Evolutionary conservation across 2,113 vertebrate genomes (phyloP), one percentile per base, ranked within the genome.

Genomic region (Eidolon helvum): DNA sequence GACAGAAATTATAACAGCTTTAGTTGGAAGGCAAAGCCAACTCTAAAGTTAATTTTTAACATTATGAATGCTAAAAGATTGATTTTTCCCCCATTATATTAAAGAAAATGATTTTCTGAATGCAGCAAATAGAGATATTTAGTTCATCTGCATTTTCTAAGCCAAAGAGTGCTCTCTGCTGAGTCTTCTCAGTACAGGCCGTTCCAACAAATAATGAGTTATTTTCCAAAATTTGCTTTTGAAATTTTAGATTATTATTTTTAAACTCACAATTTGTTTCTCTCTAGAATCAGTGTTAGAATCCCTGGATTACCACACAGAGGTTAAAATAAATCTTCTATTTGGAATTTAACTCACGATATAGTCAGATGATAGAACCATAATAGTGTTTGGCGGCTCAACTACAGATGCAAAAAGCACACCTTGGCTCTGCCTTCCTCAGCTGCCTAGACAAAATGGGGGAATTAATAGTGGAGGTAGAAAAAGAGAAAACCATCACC

Each of bases 51-150:
- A 94, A 94, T 79, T 79, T 93, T 78, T 61, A 53, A n/a, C 50
- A 69, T 96, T 83, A 87, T 50, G 33, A 28, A 55, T 92, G 55
- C 65, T 88, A 85, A 93, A 68, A 30, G 5, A 30, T 72, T 92
- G 28, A 78, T 90, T 92, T 82, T 88, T 93, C 90, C 24, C 30
- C 77, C 33, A 21, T 87, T 69, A 65, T 89, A 79, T 87, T 71
- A 84, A 95, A 94, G 53, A 86, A 92, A 97, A 86, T 97, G 53
- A 59, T 66, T 85, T 8, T 68, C 91, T 85, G 68, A 90, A 94
- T 86, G 22, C n/a, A 57, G n/a, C 85, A 91, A 72, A 66, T n/a
- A 35, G 66, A 78, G 4, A 74, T 24, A 28, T 50, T 93, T 86
- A 33, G 28, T 30, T 96, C 18, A 69, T 84, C 53, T 90, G 40